phyloP scores from a whole-genome alignment of 2,797 vertebrate genomes.

The Manis javanica region DNA sequence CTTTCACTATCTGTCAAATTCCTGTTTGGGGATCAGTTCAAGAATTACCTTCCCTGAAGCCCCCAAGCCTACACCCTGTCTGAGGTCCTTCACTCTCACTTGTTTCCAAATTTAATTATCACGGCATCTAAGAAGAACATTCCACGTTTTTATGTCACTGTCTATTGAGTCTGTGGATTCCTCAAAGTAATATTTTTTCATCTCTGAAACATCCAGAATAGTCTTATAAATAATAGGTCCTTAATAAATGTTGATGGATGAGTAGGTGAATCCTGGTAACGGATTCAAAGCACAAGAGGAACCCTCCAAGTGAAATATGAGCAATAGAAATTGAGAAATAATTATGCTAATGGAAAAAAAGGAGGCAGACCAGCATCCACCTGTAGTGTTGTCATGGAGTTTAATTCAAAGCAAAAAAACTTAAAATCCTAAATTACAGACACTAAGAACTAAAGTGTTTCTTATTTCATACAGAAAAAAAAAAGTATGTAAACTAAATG shows the following conservation, averaged over 20 bases:
- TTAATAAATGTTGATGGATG: background rate
- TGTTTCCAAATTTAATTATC: background rate
- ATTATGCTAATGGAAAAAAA: background rate
- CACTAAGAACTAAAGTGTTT: conserved; percentile 3
- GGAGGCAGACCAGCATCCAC: background rate
- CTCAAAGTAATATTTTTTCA: background rate
- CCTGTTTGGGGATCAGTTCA: background rate
- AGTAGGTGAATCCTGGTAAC: background rate
- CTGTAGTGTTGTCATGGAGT: background rate
- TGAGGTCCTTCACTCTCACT: background rate
- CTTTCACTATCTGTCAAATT: background rate
- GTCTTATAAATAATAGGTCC: conserved; percentile 47
- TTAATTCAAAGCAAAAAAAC: conserved; percentile 41
- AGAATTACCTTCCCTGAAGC: background rate
- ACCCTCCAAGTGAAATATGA: background rate
- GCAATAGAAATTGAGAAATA: conserved; percentile 50
- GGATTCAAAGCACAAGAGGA: background rate
- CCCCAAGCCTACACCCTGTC: background rate
- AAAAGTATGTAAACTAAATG: background rate
- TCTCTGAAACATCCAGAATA: conserved; percentile 8
- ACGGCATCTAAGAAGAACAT: background rate
- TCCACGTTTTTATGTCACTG: background rate
- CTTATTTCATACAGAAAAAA: conserved; percentile 48
- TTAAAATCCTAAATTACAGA: background rate
- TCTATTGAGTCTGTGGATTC: background rate